Evolutionary conservation across 2,888 invertebrate species (phyloP).

Genomic region (Noctua comes): DNA sequence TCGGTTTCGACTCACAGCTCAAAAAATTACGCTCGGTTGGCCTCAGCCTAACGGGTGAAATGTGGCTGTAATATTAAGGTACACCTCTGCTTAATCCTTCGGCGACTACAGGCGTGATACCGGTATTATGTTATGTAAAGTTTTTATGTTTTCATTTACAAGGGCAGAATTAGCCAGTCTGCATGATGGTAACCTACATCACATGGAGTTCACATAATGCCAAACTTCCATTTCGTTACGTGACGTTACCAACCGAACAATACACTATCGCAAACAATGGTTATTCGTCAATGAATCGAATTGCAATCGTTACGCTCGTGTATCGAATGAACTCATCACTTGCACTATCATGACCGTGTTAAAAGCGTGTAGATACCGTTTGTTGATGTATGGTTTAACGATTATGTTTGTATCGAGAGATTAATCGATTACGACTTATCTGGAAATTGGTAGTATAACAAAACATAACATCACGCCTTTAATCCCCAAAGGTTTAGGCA

Average conservation of each 20-base stretch:
- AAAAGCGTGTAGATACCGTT: conserved; percentile 9
- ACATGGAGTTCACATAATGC: background rate
- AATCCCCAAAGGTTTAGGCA: too few species aligned
- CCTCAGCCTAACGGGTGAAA: too few species aligned
- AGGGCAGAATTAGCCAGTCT: background rate
- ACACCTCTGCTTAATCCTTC: background rate
- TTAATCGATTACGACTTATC: background rate
- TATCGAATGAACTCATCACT: conserved; percentile 60
- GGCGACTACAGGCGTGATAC: background rate
- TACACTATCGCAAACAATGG: conserved; percentile 48
- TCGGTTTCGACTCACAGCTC: too few species aligned
- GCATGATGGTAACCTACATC: conserved; percentile 12
- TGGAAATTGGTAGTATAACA: background rate
- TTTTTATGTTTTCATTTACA: background rate
- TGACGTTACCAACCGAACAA: conserved; percentile 30
- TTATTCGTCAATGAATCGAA: conserved; percentile 53
- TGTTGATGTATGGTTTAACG: conserved; percentile 9
- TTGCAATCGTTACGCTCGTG: conserved; percentile 49
- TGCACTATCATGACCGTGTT: conserved; percentile 55
- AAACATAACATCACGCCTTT: too few species aligned
- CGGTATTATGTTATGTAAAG: background rate
- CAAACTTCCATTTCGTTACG: conserved; percentile 10
- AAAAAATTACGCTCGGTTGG: too few species aligned
- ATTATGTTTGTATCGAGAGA: conserved; percentile 39
- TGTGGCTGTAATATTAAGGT: too few species aligned